Base-by-base conservation (phyloP, 2,888 invertebrate genomes). In the Stratiomys singularior region DNA sequence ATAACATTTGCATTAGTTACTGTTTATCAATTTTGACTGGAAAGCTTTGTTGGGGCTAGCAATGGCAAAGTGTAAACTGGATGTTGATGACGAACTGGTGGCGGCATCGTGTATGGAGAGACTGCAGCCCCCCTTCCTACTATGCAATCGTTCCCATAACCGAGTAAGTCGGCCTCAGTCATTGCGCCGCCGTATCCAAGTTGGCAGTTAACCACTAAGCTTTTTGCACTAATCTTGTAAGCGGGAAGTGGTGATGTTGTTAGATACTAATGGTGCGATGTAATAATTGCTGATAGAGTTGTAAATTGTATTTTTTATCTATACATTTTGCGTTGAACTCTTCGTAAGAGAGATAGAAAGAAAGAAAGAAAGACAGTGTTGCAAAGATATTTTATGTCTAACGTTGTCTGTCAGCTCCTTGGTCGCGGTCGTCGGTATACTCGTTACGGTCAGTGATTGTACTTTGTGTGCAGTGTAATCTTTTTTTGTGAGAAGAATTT, bases 391-490 rank as follows among this genome's bases (percentile, higher is more conserved):
- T 37, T 37, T 37, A 37, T 37, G 9, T 37, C 37, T 37, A 37
- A 37, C 37, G 37, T 37, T 37, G 37, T 5, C 3, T 13, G 52
- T 52, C 15, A 15, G 52, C 15, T 52, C 52, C 15, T 13, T 52
- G 7, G 52, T 37, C 37, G 37, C 37, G 37, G 37, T 37, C 37
- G 52, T 52, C 52, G 52, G 15, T 60, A 69, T 25, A 46, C 15
- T 46, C 27, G 69, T 69, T 64, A n/a, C 64, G 64, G 64, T 64
- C 64, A 69, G 47, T 69, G 69, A 4, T 69, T 69, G 64, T 64
- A 64, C 64, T 64, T 46, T 47, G 69, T 66, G 69, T 47, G 18
- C 13, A 25, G 46, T 46, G 69, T 69, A 25, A 11, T 23, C 30
- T 23, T 69, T 69, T 37, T 30, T 23, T 46, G 69, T 69, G 69